Conservation (phyloP, 1,140 invertebrate species). For the Trichogramma pretiosum region DNA sequence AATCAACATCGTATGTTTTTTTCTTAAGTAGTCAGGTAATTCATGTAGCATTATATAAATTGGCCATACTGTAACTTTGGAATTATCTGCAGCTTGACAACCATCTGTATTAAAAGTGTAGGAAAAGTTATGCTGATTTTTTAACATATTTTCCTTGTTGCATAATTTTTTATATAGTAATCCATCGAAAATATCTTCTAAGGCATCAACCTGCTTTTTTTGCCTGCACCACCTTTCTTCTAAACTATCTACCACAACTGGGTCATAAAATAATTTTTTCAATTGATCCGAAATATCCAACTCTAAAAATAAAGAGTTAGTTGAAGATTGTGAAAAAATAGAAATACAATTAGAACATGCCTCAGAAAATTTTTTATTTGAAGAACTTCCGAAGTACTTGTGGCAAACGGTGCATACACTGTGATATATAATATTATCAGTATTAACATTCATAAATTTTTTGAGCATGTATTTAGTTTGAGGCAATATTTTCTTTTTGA, state of each 20-base stretch:
- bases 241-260: neutral
- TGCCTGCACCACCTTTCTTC: neutral
- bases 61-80: conserved; percentile 14
- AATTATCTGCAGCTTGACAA: conserved; percentile 6
- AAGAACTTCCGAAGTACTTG: neutral
- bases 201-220: neutral
- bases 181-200: conserved; percentile 17
- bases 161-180: neutral
- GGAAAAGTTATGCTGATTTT: conserved; percentile 9
- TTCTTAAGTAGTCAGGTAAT: conserved; percentile 3
- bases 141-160: neutral
- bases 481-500: neutral
- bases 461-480: neutral
- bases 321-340: neutral
- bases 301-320: neutral
- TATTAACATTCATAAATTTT: neutral
- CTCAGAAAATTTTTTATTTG: neutral
- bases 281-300: conserved; percentile 2
- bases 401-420: neutral
- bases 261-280: neutral
- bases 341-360: conserved; percentile 1
- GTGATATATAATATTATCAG: neutral
- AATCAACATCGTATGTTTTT: conserved; percentile 8
- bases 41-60: conserved; percentile 17
- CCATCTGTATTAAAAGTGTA: no score